Evolutionary conservation across 1,140 invertebrate genomes (phyloP).

Genomic region (Monochamus saltuarius): DNA sequence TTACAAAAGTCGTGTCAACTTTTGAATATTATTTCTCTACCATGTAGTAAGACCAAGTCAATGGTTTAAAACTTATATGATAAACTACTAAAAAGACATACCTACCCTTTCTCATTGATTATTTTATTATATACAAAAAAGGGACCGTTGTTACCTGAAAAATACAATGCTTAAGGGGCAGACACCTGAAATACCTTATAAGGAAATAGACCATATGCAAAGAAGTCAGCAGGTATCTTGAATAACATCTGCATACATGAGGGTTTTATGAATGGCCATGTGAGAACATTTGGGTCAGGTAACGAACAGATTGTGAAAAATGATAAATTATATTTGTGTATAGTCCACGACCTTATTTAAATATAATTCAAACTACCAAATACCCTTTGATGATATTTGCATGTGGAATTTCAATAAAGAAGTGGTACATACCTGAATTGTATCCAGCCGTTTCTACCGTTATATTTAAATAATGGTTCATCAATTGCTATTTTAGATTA

Average conservation of each 20-base stretch:
- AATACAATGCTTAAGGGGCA: slow-evolving; percentile 24
- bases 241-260: slow-evolving; percentile 43
- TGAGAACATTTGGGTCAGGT: slow-evolving; percentile 39
- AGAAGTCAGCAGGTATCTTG: slow-evolving; percentile 43
- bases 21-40: too few relatives aligned
- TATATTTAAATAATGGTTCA: too few relatives aligned
- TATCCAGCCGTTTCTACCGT: too few relatives aligned
- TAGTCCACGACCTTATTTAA: slow-evolving; percentile 44
- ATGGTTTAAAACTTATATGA: too few relatives aligned
- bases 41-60: too few relatives aligned
- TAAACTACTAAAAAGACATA: too few relatives aligned
- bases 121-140: background rate
- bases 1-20: too few relatives aligned
- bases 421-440: too few relatives aligned
- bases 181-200: slow-evolving; percentile 33
- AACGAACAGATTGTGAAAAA: slow-evolving; percentile 43
- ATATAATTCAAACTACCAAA: slow-evolving; percentile 50
- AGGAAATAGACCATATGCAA: slow-evolving; percentile 41
- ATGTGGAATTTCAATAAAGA: slow-evolving; percentile 32
- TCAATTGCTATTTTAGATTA: too few relatives aligned
- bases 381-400: slow-evolving; percentile 45
- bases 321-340: slow-evolving; percentile 46
- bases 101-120: too few relatives aligned
- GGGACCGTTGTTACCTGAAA: slow-evolving; percentile 30
- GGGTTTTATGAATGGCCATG: slow-evolving; percentile 27